Evolutionary conservation across 2,113 vertebrate species (phyloP), one percentile per base, ranked within the genome.

Genomic region (Catharus minimus): DNA sequence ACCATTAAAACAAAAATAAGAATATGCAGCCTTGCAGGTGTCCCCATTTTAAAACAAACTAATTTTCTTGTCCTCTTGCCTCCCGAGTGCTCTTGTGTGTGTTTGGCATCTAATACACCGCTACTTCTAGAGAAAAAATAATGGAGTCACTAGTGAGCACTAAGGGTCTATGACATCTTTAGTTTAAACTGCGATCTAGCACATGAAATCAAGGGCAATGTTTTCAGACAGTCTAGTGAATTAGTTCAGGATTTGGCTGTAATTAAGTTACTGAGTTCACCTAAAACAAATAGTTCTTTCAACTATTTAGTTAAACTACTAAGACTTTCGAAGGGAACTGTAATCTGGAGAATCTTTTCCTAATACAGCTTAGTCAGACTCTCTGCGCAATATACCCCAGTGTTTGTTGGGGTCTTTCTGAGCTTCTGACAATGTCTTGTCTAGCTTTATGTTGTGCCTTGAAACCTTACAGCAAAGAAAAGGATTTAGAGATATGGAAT

Each of bases 251-350:
- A 41, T 47, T 43, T 32, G 30, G 3, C 9, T 72, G 19, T 62
- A 58, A 55, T 38, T 56, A 73, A 41, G 22, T 52, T 78, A 50
- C 66, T 69, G 19, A 74, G 4, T 11, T 66, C 22, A 57, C 57
- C 26, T 33, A 38, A 75, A 55, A 32, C 7, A 2, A 26, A n/a
- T 28, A 61, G 8, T 69, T 85, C 65, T 43, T 86, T 32, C 91
- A 99, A 97, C 86, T 98, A 41, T 98, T 98, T 80, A 98, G 98
- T 94, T 93, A 89, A 55, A 98, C 97, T 57, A 97, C 97, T 30
- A 97, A 98, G 92, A 90, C 89, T 3, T 98, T 98, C 30, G 93
- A 96, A 89, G 97, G 95, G 78, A 94, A 91, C 15, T 28, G 83
- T 21, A 62, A 97, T 55, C 93, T 98, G n/a, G 87, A 97, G 30